Evolutionary conservation across 2,113 vertebrate genomes (phyloP), one percentile per base, ranked within the genome.

Genomic region (Microcebus jonahi): DNA sequence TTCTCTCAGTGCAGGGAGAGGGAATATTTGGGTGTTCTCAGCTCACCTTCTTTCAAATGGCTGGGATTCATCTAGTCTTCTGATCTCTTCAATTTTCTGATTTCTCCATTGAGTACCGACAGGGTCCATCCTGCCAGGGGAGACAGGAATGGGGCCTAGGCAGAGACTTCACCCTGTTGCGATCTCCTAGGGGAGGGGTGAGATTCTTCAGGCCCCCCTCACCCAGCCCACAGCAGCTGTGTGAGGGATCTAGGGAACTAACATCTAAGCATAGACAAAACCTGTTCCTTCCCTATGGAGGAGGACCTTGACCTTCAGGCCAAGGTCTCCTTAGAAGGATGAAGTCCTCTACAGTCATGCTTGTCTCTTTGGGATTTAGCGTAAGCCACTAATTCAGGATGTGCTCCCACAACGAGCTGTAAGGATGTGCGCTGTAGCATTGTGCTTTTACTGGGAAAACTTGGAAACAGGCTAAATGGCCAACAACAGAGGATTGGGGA

Each of bases 381-480:
- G 79, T 90, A 65, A 94, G 68, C 45, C 36, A 95, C 70, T 83
- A 48, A 68, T 67, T 80, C 77, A 93, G 63, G 29, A 27, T 79
- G 31, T n/a, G n/a, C 50, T 80, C 68, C 45, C 23, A n/a, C 2
- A 59, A 71, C 12, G 9, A 21, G 27, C 25, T 50, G 23, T 53
- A 12, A 48, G 57, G 7, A 23, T 45, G 21, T 7, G 29, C 57
- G 27, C 12, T 14, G 2, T 2, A 13, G 39, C 36, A n/a, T 36
- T 75, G n/a, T 75, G n/a, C 71, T 96, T 88, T 88, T 61, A 63
- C 42, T 21, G 53, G 79, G 48, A 45, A 61, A 61, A 57, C 27
- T 94, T 88, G 73, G 91, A 77, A 55, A 57, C 18, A 34, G 65
- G 42, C 25, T 85, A 25, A 39, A 61, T 36, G 57, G 31, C 63